These are phyloP conservation scores for Melanchra persicariae DNA, from an alignment of 2,888 invertebrate species.

Conservation along the genomic window DNA sequence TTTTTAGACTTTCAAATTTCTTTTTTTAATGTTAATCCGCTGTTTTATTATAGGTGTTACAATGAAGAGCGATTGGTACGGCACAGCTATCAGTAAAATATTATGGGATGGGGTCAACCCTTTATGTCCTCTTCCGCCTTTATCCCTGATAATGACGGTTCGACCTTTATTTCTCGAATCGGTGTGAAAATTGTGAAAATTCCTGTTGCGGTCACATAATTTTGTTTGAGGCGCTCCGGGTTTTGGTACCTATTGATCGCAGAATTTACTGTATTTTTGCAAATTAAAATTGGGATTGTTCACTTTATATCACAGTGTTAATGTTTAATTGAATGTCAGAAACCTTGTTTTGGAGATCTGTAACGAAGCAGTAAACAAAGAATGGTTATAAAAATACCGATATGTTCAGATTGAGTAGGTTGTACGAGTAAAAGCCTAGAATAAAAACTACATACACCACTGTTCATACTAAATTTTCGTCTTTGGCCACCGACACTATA, in stretches of 20 bases:
- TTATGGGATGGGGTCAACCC: constrained; percentile 68
- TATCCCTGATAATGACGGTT: constrained; percentile 77
- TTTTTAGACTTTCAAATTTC: constrained; percentile 38
- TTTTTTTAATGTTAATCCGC: constrained; percentile 46
- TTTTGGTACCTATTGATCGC: constrained; percentile 32
- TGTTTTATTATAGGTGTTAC: constrained; percentile 48
- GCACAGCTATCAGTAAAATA: constrained; percentile 65
- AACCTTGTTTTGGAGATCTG: too few species aligned
- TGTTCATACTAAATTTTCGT: neutral
- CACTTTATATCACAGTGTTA: too few species aligned
- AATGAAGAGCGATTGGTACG: constrained; percentile 49
- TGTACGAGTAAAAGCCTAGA: neutral
- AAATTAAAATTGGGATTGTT: constrained; percentile 10
- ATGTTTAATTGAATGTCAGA: too few species aligned
- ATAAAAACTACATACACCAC: neutral
- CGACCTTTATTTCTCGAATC: constrained; percentile 73
- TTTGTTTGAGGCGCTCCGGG: constrained; percentile 47
- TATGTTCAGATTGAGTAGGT: neutral
- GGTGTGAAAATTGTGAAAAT: constrained; percentile 70
- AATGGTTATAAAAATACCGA: neutral
- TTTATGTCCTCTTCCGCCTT: constrained; percentile 72
- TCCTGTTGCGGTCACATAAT: constrained; percentile 57
- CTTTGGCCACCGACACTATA: neutral
- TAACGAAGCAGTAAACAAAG: neutral
- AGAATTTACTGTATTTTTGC: constrained; percentile 8